phyloP scores from a whole-genome alignment of 2,113 vertebrate species.

The Prunella himalayana region DNA sequence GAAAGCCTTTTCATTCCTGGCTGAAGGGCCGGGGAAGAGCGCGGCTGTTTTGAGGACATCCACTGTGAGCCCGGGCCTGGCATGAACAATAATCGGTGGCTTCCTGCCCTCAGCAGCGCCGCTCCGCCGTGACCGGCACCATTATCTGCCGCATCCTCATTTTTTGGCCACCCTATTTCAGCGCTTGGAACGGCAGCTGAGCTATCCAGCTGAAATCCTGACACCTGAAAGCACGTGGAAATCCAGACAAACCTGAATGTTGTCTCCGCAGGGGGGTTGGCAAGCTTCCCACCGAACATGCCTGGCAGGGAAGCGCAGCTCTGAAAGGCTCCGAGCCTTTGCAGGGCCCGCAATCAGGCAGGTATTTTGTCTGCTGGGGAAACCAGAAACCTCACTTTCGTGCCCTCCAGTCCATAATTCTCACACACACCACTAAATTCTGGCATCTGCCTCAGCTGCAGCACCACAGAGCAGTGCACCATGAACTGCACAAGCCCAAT shows the following conservation, averaged over 20 bases:
- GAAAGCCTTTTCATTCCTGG: constrained; percentile 40
- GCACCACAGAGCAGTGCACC: accelerated
- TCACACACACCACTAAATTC: neutral
- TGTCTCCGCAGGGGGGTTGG: neutral
- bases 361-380: neutral
- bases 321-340: neutral
- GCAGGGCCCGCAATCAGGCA: neutral
- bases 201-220: neutral
- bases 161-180: neutral
- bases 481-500: accelerated
- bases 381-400: neutral
- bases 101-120: neutral
- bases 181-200: neutral
- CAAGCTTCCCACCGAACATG: neutral
- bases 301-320: neutral
- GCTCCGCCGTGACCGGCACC: neutral
- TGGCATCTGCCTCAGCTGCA: neutral
- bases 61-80: neutral
- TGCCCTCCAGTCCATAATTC: neutral
- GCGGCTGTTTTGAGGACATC: neutral
- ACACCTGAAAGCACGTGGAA: neutral
- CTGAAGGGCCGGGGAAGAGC: constrained; percentile 8
- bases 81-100: neutral
- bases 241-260: neutral
- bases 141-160: accelerated